These are phyloP conservation scores for Lagopus leucura DNA, from an alignment of 2,113 vertebrate genomes.

Conservation along the genomic window DNA sequence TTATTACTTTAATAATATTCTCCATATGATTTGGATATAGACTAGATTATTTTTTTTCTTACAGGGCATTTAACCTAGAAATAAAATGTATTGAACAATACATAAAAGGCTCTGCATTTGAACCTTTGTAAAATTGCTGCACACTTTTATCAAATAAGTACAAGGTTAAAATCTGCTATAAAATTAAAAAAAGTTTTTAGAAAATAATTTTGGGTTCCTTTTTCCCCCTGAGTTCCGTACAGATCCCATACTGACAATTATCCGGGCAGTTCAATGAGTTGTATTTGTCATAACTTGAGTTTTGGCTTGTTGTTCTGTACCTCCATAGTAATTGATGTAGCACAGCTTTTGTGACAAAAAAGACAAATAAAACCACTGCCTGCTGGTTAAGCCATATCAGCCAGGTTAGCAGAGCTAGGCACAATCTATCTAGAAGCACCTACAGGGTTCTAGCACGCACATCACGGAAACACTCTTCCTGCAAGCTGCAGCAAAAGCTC, in stretches of 20 bases:
- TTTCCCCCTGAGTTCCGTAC: accelerated
- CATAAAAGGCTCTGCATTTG: background rate
- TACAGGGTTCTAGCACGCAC: background rate
- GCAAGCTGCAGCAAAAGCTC: background rate
- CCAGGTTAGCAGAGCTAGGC: background rate
- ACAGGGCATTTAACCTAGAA: background rate
- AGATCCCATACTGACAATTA: background rate
- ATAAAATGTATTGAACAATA: background rate
- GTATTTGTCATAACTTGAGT: background rate
- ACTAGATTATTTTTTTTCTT: background rate
- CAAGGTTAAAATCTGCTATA: background rate
- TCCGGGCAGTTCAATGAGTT: background rate
- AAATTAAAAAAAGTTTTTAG: background rate
- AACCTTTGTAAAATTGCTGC: background rate
- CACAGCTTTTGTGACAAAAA: background rate
- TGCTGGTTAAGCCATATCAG: background rate
- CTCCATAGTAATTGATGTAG: background rate
- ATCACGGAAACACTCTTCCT: background rate
- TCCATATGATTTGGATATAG: background rate
- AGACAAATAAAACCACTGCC: background rate
- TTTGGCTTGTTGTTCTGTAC: background rate
- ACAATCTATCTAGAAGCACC: background rate
- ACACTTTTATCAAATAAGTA: background rate
- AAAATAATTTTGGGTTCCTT: background rate
- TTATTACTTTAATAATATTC: background rate